A percentile compares a stretch with the other conserved stretches of the same genome.
Evolutionary conservation across 2,113 vertebrate genomes (phyloP).

Genomic region (Fregata magnificens): DNA sequence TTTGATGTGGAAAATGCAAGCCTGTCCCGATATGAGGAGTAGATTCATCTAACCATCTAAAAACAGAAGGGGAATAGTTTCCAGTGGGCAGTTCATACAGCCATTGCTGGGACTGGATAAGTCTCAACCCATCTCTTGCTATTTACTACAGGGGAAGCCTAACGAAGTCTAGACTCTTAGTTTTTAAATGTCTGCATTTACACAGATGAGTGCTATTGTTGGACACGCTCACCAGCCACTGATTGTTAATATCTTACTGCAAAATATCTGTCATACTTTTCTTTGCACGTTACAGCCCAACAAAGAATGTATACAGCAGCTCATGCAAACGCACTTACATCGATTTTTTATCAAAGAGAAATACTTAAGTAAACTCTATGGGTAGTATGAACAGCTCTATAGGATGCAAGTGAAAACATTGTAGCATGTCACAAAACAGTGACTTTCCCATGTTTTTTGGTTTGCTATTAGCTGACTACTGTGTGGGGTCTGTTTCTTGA

Average conservation of each 20-base stretch:
- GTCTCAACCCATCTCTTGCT: neutral
- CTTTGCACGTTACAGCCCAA: neutral
- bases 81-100: neutral
- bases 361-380: neutral
- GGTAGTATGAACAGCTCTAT: neutral
- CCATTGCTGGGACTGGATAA: neutral
- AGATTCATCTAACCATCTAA: neutral
- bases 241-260: neutral
- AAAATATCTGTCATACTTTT: neutral
- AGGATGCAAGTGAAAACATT: neutral
- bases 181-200: neutral
- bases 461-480: neutral
- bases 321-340: neutral
- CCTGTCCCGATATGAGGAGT: fast-evolving
- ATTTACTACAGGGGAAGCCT: neutral
- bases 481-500: neutral
- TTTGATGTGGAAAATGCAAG: neutral
- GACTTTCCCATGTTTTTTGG: neutral
- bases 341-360: neutral
- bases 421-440: neutral
- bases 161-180: neutral
- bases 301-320: neutral
- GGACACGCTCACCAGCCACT: neutral
- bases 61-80: neutral
- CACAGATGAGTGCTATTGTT: neutral